These are phyloP conservation scores for Gila robusta DNA, from an alignment of 2,797 vertebrate genomes.

Conservation along the genomic window DNA sequence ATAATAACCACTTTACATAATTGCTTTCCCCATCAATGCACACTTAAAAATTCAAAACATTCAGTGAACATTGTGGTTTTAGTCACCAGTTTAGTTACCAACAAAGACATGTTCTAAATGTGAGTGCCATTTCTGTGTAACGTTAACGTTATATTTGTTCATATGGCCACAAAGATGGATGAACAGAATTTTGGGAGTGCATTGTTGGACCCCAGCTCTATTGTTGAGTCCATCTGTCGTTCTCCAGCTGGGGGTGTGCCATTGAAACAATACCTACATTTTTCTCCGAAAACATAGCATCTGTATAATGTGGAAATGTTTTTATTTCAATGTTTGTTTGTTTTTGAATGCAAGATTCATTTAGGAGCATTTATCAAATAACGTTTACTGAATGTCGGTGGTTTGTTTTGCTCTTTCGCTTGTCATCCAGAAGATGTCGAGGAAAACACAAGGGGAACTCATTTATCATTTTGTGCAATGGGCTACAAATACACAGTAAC, in stretches of 20 bases:
- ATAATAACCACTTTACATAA: background rate
- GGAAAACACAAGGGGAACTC: background rate
- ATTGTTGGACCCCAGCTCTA: conserved; percentile 40
- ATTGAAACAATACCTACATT: conserved; percentile 26
- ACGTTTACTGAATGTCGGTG: background rate
- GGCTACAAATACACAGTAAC: background rate
- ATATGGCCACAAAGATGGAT: background rate
- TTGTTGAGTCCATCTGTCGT: conserved; percentile 44
- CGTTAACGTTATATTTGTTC: background rate
- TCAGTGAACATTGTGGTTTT: background rate
- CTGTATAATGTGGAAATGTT: background rate
- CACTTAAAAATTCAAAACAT: background rate
- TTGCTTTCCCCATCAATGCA: background rate
- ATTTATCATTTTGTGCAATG: background rate
- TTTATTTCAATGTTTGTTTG: background rate
- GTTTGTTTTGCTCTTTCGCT: background rate
- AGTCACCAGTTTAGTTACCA: background rate
- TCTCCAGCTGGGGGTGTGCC: conserved; percentile 17
- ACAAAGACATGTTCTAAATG: background rate
- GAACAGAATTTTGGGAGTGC: conserved; percentile 13
- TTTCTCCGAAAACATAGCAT: conserved; percentile 4
- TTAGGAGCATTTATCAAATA: conserved; percentile 12
- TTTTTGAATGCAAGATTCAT: background rate
- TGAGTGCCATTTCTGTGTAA: background rate
- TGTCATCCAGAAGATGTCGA: background rate